Conservation (phyloP, 2,797 vertebrate species). For the Tinamus major region DNA sequence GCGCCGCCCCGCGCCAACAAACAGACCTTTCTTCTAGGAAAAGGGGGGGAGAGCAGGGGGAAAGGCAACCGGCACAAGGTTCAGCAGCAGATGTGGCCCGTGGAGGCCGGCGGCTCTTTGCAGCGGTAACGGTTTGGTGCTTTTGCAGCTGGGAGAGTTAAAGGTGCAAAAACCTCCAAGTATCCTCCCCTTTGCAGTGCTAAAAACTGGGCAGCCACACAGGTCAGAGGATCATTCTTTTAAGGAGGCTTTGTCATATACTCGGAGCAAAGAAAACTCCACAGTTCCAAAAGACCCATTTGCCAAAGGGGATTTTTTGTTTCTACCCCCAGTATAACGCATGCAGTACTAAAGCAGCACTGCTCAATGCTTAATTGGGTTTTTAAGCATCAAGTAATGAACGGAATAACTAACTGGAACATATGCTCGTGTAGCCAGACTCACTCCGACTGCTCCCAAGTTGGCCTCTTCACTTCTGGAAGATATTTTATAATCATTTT, state of each 20-base stretch:
- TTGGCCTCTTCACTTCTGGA: not conserved
- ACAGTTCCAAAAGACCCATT: not conserved
- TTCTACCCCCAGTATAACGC: not conserved
- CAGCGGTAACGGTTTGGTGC: no score
- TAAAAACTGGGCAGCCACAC: not conserved
- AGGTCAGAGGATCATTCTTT: not conserved
- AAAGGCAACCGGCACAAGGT: conserved; percentile 63
- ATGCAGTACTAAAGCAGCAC: not conserved
- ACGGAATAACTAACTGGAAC: not conserved
- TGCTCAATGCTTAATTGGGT: not conserved
- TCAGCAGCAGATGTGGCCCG: conserved; percentile 69
- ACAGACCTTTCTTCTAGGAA: conserved; percentile 84
- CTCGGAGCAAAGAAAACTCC: not conserved
- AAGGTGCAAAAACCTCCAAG: not conserved
- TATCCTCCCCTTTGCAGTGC: not conserved
- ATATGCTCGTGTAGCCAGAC: accelerated
- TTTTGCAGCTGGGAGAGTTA: not conserved
- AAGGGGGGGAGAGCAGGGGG: conserved; percentile 3
- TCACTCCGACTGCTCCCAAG: not conserved
- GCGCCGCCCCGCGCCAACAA: conserved; percentile 85
- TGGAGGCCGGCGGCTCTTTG: conserved; percentile 45
- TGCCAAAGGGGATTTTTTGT: not conserved
- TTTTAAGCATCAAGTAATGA: not conserved
- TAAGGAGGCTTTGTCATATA: not conserved
- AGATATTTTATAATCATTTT: not conserved